Evolutionary conservation across 2,113 vertebrate genomes (phyloP), one percentile per base, ranked within the genome.

Genomic region (Galbula dea): DNA sequence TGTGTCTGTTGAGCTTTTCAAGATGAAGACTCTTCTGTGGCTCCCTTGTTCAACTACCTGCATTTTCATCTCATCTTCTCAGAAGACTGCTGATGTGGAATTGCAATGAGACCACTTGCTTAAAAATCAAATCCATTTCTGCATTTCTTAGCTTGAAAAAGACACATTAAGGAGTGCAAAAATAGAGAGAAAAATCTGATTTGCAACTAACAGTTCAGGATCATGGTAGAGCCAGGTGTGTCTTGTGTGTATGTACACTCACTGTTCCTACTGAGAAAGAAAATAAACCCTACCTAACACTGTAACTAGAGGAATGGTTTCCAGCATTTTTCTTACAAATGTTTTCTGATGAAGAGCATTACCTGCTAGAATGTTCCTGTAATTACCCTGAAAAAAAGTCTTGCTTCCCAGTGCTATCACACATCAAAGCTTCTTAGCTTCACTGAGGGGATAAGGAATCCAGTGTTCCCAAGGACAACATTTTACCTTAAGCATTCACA

Each of bases 231-330:
- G 58, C 22, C 77, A 80, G 20, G 55, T 13, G 10, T 39, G 74
- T 76, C 76, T 41, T 90, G 11, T 84, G 58, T 81, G n/a, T 83
- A 78, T 91, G 84, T 90, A 82, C 41, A 57, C 61, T 83, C 57
- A 49, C 69, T 82, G 55, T 57, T 86, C 84, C 86, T 84, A 72
- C 2, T 11, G 29, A 86, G 79, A 85, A 75, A 89, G 63, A 91
- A 96, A 93, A 95, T 92, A 95, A 95, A 96, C 72, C 12, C 52
- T 83, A 48, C 51, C 15, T 67, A 85, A 80, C 6, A 85, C 37
- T 23, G 27, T 77, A 85, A 87, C 51, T 55, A 76, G 74, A 80
- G 34, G 17, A 83, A 69, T 43, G 76, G 46, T 89, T 89, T 57
- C 43, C 54, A 69, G 58, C 62, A 79, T 78, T 77, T 92, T 83